Conservation (phyloP, 2,797 vertebrate genomes). For the Momotus momota region DNA sequence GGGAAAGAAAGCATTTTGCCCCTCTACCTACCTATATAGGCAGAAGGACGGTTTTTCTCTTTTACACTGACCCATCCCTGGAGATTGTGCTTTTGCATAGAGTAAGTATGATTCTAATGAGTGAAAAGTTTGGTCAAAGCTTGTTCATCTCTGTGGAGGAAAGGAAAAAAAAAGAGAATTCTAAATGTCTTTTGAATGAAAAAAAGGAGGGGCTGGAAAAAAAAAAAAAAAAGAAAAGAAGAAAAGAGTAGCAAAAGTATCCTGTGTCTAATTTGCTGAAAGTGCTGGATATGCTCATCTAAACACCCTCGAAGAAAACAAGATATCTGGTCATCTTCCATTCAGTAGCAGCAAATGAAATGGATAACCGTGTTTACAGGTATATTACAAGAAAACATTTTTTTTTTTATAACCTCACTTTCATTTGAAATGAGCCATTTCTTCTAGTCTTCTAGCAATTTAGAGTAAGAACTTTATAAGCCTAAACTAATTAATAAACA, state of each 20-base stretch:
- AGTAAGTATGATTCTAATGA: background rate
- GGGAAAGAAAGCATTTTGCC: rapidly evolving
- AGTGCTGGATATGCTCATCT: background rate
- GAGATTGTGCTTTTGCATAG: background rate
- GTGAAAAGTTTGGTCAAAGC: background rate
- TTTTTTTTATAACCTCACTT: slow-evolving; percentile 36
- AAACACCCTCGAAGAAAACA: background rate
- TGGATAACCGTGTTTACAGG: slow-evolving; percentile 10
- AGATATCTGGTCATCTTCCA: background rate
- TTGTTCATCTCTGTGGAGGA: background rate
- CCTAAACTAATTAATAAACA: slow-evolving; percentile 84
- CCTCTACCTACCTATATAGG: background rate
- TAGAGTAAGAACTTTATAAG: slow-evolving; percentile 83
- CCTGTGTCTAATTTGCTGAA: background rate
- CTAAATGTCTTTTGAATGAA: background rate
- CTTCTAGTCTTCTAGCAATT: slow-evolving; percentile 76
- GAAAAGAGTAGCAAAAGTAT: background rate
- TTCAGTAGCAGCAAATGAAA: background rate
- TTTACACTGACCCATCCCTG: background rate
- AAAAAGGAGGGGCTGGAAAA: background rate
- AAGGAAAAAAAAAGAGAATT: background rate
- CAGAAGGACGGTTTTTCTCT: background rate
- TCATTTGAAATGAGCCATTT: slow-evolving; percentile 76
- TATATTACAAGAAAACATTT: slow-evolving; percentile 68
- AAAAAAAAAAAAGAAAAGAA: background rate